These are phyloP conservation scores for Ceratina calcarata DNA, from an alignment of 1,140 invertebrate species.

Conservation along the genomic window DNA sequence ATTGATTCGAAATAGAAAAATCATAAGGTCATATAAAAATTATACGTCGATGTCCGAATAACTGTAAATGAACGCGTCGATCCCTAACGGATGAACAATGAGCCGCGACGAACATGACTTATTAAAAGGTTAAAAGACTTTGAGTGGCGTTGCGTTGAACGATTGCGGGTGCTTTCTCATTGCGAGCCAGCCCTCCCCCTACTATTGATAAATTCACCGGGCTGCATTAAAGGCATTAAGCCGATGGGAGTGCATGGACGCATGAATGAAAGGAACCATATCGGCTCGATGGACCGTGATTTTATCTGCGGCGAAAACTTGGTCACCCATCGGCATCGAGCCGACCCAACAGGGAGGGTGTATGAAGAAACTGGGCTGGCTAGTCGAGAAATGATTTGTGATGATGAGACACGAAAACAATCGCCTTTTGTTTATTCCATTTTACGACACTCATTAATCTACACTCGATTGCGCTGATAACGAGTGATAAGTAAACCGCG, in stretches of 20 bases:
- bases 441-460: no score
- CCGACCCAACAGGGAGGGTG: not conserved
- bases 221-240: not conserved
- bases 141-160: conserved; percentile 11
- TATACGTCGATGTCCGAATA: not conserved
- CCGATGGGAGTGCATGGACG: conserved; percentile 6
- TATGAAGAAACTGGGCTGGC: not conserved
- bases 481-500: no score
- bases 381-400: conserved; percentile 4
- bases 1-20: no score
- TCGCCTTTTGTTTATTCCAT: no score
- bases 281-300: conserved; percentile 8
- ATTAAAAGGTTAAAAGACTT: conserved; percentile 34
- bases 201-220: not conserved
- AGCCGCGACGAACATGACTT: not conserved
- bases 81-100: not conserved
- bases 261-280: conserved; percentile 36
- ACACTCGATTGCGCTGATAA: no score
- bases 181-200: not conserved
- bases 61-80: not conserved
- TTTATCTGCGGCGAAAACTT: conserved; percentile 25
- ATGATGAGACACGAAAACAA: not conserved
- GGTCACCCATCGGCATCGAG: not conserved
- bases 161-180: conserved; percentile 30
- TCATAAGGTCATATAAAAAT: no score